Conservation (phyloP, 2,113 vertebrate genomes). For the Anhinga rufa region DNA sequence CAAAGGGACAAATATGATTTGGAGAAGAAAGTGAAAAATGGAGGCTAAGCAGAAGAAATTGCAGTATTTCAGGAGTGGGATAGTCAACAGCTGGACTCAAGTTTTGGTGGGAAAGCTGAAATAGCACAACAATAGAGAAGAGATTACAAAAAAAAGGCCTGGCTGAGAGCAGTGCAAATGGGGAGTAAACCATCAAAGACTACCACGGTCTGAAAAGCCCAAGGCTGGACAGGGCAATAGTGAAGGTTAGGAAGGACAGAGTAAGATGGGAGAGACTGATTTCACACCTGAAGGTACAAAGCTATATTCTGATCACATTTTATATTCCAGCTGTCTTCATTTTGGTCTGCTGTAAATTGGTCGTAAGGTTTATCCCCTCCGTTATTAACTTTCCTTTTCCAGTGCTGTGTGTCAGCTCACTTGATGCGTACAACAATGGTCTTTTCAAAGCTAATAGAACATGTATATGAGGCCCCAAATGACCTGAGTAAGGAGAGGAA, state of each 20-base stretch:
- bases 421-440: neutral
- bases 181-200: neutral
- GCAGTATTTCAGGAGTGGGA: neutral
- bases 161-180: neutral
- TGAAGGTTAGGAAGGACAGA: neutral
- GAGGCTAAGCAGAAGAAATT: neutral
- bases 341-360: neutral
- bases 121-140: neutral
- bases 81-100: neutral
- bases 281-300: neutral
- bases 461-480: neutral
- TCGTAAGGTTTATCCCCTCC: neutral
- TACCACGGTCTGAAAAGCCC: neutral
- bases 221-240: neutral
- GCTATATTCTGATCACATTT: neutral
- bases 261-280: neutral
- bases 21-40: neutral
- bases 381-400: neutral
- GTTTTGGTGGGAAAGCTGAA: neutral
- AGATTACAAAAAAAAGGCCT: neutral
- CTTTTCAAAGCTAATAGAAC: neutral
- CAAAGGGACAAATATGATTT: neutral
- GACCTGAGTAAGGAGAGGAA: neutral
- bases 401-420: neutral
- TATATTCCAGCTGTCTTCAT: neutral